Evolutionary conservation across 2,113 vertebrate genomes (phyloP), one percentile per base, ranked within the genome.

Genomic region (Salvator merianae): DNA sequence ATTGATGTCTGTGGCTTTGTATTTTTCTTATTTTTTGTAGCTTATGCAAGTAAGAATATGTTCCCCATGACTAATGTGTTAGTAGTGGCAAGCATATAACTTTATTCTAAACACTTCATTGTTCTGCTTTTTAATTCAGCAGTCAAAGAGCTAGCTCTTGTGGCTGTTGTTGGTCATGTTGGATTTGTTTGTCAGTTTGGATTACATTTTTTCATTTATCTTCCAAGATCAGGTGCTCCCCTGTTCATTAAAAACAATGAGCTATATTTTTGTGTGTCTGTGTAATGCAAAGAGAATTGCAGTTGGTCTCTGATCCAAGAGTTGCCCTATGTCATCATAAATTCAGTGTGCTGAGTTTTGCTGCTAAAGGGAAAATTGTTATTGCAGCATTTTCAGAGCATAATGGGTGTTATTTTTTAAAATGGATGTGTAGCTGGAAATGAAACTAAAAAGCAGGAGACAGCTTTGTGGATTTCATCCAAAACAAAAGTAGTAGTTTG

Each of bases 121-220:
- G 16, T 53, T 91, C 85, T 81, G 36, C 81, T 66, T 73, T 76
- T 91, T 81, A 75, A 86, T 86, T 84, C 86, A 59, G 0, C 24
- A 47, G 38, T 50, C 18, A 55, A 81, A 63, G n/a, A 55, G 65
- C 84, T 88, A 50, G n/a, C 4, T 4, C 36, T n/a, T 34, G 22
- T n/a, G 63, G 16, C 18, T 69, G 5, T 69, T 69, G 3, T 62
- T 77, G 32, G 0, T 74, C 62, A 79, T 84, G 50, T 84, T 47
- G 50, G 3, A 81, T 47, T 0, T 12, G 6, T 91, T 18, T 79
- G 22, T 83, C 72, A 13, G 18, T 36, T 83, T 85, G 40, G 65
- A 43, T 75, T 84, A 8, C 38, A 87, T n/a, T 65, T 40, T 20
- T 63, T 24, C 82, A 4, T 89, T 91, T 69, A 53, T 68, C 85